Evolutionary conservation across 2,888 invertebrate species (phyloP).

Genomic region (Rhynchonema sp.): DNA sequence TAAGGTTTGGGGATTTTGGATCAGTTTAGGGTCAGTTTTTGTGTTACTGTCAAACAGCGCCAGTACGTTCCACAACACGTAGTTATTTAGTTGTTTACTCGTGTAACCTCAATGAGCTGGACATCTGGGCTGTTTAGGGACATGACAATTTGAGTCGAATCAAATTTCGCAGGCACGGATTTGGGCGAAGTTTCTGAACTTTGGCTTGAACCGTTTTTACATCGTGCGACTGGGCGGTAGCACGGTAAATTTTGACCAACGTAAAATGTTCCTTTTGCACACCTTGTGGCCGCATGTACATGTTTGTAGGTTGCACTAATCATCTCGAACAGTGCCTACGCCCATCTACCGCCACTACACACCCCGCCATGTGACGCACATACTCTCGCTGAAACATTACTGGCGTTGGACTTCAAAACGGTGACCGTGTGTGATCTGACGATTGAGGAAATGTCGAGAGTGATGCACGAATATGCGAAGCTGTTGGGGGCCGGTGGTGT

Average conservation of each 20-base stretch:
- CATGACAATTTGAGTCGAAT: neutral
- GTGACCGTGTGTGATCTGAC: conserved; percentile 32
- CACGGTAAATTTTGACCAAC: neutral
- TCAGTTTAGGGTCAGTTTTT: too few species aligned
- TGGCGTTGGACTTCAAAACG: conserved; percentile 30
- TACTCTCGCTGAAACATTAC: conserved; percentile 23
- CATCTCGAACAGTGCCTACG: conserved; percentile 31
- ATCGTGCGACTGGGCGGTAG: too few species aligned
- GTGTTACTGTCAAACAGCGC: too few species aligned
- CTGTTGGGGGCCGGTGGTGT: conserved; percentile 29
- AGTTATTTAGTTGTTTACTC: too few species aligned
- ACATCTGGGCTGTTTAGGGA: too few species aligned
- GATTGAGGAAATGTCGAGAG: conserved; percentile 29
- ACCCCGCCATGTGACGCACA: conserved; percentile 29
- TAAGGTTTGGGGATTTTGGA: too few species aligned
- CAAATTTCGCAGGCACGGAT: neutral
- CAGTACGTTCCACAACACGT: too few species aligned
- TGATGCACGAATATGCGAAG: conserved; percentile 29
- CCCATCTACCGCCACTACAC: conserved; percentile 17
- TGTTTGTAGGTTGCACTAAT: conserved; percentile 30
- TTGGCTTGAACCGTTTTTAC: too few species aligned
- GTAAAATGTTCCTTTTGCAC: neutral
- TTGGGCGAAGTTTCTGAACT: too few species aligned
- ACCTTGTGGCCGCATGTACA: too few species aligned
- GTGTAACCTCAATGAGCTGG: too few species aligned